Conservation (phyloP, 2,888 invertebrate species). For the Branchellion lobata region DNA sequence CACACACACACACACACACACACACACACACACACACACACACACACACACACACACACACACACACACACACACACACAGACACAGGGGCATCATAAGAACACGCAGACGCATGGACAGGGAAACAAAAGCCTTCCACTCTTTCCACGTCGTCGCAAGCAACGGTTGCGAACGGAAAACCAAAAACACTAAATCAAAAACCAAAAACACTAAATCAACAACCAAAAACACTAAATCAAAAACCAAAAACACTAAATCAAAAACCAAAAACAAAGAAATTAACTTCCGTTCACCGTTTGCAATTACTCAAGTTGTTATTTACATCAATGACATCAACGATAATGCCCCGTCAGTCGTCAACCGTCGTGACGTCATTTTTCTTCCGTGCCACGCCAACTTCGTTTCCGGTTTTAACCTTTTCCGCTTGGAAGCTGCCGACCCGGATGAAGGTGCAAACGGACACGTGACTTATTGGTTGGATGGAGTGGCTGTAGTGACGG, state of each 20-base stretch:
- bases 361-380: not conserved
- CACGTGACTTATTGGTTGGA: slow-evolving; percentile 8
- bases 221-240: not conserved
- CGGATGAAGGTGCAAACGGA: slow-evolving; percentile 32
- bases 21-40: too few relatives aligned
- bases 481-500: not conserved
- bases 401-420: slow-evolving; percentile 25
- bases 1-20: too few relatives aligned
- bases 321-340: slow-evolving; percentile 37
- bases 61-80: too few relatives aligned
- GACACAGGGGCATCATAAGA: slow-evolving; percentile 22
- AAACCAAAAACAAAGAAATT: not conserved
- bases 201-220: not conserved
- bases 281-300: slow-evolving; percentile 4
- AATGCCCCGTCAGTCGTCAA: slow-evolving; percentile 16
- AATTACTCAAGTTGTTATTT: slow-evolving; percentile 24
- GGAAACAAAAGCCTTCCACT: slow-evolving; percentile 1
- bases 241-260: not conserved
- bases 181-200: not conserved
- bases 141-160: slow-evolving; percentile 24
- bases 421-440: slow-evolving; percentile 27
- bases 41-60: too few relatives aligned
- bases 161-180: too few relatives aligned
- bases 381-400: slow-evolving; percentile 23
- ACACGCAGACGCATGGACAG: slow-evolving; percentile 23